Evolutionary conservation across 2,113 vertebrate genomes (phyloP), one percentile per base, ranked within the genome.

Genomic region (Polypterus senegalus): DNA sequence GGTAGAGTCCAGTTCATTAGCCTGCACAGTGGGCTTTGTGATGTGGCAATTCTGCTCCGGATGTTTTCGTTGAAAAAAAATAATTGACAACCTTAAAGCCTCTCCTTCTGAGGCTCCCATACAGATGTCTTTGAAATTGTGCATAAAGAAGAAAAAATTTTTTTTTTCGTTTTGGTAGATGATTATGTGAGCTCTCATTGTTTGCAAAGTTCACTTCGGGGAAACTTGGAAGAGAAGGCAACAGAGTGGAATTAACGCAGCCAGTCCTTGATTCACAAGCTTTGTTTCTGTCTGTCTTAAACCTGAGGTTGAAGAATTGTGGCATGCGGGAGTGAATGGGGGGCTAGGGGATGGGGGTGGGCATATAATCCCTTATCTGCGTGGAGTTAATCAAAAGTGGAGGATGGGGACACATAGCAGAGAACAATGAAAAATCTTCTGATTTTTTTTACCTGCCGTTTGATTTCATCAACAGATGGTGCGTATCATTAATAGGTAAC

Each of bases 51-150:
- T 47, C 11, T 9, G 68, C 61, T 70, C 65, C 7, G 60, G 67
- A 65, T 5, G 47, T 56, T 71, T 73, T 77, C 73, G 70, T 72
- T 73, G 66, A 55, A 48, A 46, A 27, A 27, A 49, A 64, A 68
- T 75, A 79, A 81, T 77, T 76, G 71, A 69, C 67, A 64, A 67
- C 66, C 65, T 74, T 74, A 67, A 70, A 65, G 51, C 54, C 49
- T 49, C 52, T 44, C 56, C 47, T 51, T 58, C 9, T 51, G 27
- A 27, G 27, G 27, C 27, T 27, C 27, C 27, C 56, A 63, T 11
- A 57, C 8, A 49, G 48, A 46, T 5, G 43, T 58, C 11, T 51
- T 57, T 57, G 61, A 54, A 62, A 62, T 62, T 46, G 47, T n/a
- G 49, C 44, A 43, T 62, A 10, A 52, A 11, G n/a, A 51, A 47